phyloP scores from a whole-genome alignment of 1,140 invertebrate species.

The Lepidostoma basale region DNA sequence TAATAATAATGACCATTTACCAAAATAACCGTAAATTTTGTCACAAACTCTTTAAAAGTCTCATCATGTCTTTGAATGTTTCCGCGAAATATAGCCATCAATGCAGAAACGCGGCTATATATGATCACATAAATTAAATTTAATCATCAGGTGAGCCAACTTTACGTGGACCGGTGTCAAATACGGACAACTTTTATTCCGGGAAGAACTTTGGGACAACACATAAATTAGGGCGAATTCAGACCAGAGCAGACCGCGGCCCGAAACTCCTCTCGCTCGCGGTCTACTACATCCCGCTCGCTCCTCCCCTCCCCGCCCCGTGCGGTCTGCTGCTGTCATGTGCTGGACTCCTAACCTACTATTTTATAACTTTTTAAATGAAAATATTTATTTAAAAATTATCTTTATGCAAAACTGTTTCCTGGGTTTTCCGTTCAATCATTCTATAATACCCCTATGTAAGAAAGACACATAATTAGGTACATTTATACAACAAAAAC shows the following conservation, averaged over 20 bases:
- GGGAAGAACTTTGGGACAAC: slow-evolving; percentile 44
- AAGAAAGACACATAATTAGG: too few species aligned
- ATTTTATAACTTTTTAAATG: too few species aligned
- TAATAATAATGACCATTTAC: too few species aligned
- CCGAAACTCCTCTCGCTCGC: slow-evolving; percentile 20
- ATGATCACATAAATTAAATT: slow-evolving; percentile 28
- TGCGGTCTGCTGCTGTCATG: background rate
- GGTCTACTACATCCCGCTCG: slow-evolving; percentile 15
- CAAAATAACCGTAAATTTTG: too few species aligned
- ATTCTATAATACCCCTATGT: too few species aligned
- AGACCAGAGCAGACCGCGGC: slow-evolving; percentile 29
- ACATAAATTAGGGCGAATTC: slow-evolving; percentile 45
- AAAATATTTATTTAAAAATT: too few species aligned
- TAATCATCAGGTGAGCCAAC: slow-evolving; percentile 24
- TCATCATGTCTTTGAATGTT: background rate
- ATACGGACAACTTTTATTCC: slow-evolving; percentile 26
- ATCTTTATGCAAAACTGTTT: too few species aligned
- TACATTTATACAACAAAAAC: too few species aligned
- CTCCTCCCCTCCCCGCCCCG: background rate
- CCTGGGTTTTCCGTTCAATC: too few species aligned
- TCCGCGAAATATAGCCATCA: background rate
- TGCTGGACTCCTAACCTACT: too few species aligned
- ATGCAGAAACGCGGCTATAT: background rate
- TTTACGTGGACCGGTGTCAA: slow-evolving; percentile 21
- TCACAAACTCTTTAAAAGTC: background rate